Evolutionary conservation across 2,797 vertebrate species (phyloP).

Genomic region (Halcyon badia): DNA sequence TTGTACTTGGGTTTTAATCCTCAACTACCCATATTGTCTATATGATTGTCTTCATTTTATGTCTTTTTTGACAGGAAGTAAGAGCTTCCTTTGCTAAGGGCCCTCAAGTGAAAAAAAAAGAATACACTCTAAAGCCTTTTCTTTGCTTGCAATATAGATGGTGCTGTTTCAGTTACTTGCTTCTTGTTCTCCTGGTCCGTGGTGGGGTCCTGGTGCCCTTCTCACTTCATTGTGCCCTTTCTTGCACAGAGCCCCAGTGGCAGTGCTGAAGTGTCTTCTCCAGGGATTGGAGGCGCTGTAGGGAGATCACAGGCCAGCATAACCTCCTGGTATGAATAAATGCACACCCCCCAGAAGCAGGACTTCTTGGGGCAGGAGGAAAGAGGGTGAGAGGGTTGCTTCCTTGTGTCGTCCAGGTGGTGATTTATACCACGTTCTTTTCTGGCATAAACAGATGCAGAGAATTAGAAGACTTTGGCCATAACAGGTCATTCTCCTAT

Average conservation of each 20-base stretch:
- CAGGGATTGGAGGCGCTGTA: accelerated
- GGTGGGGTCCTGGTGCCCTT: background rate
- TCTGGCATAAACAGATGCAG: background rate
- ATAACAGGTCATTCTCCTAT: background rate
- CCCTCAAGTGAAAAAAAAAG: background rate
- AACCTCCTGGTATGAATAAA: background rate
- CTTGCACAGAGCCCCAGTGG: background rate
- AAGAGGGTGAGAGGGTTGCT: background rate
- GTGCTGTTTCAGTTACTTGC: background rate
- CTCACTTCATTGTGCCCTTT: background rate
- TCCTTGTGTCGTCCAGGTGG: background rate
- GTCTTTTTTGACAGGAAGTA: background rate
- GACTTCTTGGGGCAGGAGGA: background rate
- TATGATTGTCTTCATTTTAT: accelerated
- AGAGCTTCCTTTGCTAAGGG: background rate
- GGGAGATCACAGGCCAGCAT: accelerated
- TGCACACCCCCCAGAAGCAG: background rate
- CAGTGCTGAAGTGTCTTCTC: background rate
- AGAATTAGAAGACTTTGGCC: background rate
- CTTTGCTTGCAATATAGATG: accelerated
- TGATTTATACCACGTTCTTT: background rate
- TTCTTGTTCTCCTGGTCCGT: background rate
- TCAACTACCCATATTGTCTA: background rate
- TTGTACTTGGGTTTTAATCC: background rate
- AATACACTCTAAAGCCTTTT: background rate